phyloP scores from a whole-genome alignment of 1,140 invertebrate species.

The Brachionus rubens region DNA sequence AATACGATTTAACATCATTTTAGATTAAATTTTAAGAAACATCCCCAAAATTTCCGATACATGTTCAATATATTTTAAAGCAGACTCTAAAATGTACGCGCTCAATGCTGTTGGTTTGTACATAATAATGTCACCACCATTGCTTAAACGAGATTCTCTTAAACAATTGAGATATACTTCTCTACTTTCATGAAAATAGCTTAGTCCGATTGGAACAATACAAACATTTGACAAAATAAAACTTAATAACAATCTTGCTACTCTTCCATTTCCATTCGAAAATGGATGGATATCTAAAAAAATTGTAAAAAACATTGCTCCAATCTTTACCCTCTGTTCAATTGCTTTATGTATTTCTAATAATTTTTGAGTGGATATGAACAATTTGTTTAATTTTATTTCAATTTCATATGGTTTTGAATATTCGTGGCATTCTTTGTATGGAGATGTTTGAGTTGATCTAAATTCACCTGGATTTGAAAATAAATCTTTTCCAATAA shows the following conservation, averaged over 20 bases:
- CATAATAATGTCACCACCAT: too few relatives aligned
- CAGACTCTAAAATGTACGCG: slow-evolving; percentile 1
- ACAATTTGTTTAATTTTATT: background rate
- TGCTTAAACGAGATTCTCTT: background rate
- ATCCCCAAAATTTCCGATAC: background rate
- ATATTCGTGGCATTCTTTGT: background rate
- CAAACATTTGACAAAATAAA: slow-evolving; percentile 6
- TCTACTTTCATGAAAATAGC: background rate
- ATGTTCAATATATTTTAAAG: background rate
- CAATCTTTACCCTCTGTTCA: slow-evolving; percentile 2
- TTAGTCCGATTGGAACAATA: background rate
- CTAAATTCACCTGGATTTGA: background rate
- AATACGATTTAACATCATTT: too few relatives aligned
- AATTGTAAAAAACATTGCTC: background rate
- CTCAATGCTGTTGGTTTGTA: slow-evolving; percentile 4
- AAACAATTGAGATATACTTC: background rate
- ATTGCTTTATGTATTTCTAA: background rate
- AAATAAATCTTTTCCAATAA: background rate
- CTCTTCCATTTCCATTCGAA: slow-evolving; percentile 20
- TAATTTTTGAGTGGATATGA: background rate
- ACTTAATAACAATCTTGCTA: background rate
- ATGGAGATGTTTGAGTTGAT: background rate
- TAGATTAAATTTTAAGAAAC: background rate
- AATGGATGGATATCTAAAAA: slow-evolving; percentile 28
- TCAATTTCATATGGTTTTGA: background rate